Conservation (phyloP, 2,113 vertebrate genomes). For the Ailuropoda melanoleuca region DNA sequence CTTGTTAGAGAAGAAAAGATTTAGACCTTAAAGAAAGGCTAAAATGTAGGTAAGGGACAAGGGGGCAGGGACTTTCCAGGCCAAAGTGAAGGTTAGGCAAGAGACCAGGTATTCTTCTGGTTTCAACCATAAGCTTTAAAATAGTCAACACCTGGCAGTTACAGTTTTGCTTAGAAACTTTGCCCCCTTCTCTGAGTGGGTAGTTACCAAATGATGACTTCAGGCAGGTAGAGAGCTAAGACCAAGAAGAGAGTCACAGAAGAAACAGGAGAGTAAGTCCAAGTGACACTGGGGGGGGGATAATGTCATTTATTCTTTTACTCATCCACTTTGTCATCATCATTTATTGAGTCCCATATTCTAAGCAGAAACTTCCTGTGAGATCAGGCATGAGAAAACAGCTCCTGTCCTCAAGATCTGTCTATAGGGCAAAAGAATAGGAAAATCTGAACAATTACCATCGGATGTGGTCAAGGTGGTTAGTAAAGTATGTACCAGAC, state of each 20-base stretch:
- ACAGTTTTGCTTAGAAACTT: background rate
- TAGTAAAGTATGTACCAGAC: background rate
- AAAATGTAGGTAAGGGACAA: background rate
- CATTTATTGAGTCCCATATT: background rate
- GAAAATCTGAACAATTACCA: background rate
- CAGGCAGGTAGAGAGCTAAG: background rate
- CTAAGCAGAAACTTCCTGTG: background rate
- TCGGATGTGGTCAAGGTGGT: background rate
- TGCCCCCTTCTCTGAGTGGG: background rate
- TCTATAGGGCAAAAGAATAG: background rate
- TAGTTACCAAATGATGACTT: background rate
- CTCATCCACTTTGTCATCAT: background rate
- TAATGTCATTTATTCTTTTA: background rate
- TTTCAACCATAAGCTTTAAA: constrained; percentile 7
- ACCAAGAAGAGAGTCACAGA: background rate
- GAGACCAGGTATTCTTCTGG: constrained; percentile 36
- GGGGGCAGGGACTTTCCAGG: background rate
- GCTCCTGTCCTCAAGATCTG: background rate
- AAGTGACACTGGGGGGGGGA: background rate
- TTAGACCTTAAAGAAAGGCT: background rate
- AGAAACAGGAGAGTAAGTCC: background rate
- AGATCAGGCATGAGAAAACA: background rate
- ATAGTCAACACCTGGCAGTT: background rate
- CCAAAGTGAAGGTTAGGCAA: background rate
- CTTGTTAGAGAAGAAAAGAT: background rate